These are phyloP conservation scores for Galerucella pusilla DNA, from an alignment of 2,888 invertebrate genomes.

Conservation along the genomic window DNA sequence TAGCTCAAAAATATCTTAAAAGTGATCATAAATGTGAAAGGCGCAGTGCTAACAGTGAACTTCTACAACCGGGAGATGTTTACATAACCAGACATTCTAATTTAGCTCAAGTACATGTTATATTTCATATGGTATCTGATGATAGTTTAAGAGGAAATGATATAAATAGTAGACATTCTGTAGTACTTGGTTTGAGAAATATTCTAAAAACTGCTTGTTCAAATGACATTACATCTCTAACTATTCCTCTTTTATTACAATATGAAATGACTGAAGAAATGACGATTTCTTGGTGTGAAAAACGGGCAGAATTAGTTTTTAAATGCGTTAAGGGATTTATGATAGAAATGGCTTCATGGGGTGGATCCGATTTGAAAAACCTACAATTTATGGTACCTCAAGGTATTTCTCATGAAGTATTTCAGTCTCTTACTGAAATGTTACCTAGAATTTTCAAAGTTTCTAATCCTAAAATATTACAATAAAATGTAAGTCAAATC, in stretches of 20 bases:
- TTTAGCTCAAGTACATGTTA: slow-evolving; percentile 92
- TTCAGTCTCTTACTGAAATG: slow-evolving; percentile 85
- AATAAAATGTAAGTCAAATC: slow-evolving; percentile 54
- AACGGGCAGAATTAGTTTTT: slow-evolving; percentile 95
- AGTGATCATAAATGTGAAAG: slow-evolving; percentile 47
- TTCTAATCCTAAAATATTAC: slow-evolving; percentile 90
- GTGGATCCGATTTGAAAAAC: slow-evolving; percentile 89
- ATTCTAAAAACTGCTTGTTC: slow-evolving; percentile 95
- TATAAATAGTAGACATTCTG: slow-evolving; percentile 95
- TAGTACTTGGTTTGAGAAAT: slow-evolving; percentile 93
- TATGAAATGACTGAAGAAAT: slow-evolving; percentile 97
- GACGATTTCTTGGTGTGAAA: slow-evolving; percentile 96
- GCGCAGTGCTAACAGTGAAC: slow-evolving; percentile 64
- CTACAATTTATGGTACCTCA: slow-evolving; percentile 87
- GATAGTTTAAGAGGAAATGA: slow-evolving; percentile 77
- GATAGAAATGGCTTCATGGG: slow-evolving; percentile 97
- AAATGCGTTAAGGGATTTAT: slow-evolving; percentile 99
- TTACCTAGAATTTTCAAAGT: slow-evolving; percentile 93
- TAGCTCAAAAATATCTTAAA: slow-evolving; percentile 56
- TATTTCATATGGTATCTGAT: slow-evolving; percentile 95
- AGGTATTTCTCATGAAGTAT: slow-evolving; percentile 85
- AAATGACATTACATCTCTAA: slow-evolving; percentile 92
- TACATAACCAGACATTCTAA: slow-evolving; percentile 92
- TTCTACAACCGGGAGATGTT: slow-evolving; percentile 85
- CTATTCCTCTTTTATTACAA: slow-evolving; percentile 91